Evolutionary conservation across 2,888 invertebrate species (phyloP).

Genomic region (Caradrina clavipalpis): DNA sequence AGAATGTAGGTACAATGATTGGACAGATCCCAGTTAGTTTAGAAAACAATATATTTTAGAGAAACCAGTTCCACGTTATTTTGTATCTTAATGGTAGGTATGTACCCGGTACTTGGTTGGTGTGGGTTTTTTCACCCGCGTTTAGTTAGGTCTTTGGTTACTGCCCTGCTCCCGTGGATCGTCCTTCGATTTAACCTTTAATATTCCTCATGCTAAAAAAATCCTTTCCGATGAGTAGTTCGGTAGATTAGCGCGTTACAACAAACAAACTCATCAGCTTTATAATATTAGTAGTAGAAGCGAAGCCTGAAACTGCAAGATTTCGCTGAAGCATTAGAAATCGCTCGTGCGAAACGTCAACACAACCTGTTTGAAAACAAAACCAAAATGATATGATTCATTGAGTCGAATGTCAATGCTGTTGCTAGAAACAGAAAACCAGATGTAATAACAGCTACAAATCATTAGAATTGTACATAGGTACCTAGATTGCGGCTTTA

Average conservation of each 20-base stretch:
- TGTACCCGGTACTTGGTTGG: too few species aligned
- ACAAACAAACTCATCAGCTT: too few species aligned
- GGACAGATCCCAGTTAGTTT: not conserved
- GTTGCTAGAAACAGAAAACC: conserved; percentile 39
- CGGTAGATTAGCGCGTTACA: too few species aligned
- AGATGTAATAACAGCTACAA: conserved; percentile 49
- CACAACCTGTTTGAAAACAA: conserved; percentile 47
- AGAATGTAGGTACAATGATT: not conserved
- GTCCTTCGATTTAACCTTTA: too few species aligned
- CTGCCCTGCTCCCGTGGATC: too few species aligned
- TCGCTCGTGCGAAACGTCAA: conserved; percentile 43
- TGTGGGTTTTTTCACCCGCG: too few species aligned
- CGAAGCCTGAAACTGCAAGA: conserved; percentile 17
- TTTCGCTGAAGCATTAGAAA: conserved; percentile 38
- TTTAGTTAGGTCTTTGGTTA: too few species aligned
- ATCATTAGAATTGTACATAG: conserved; percentile 25
- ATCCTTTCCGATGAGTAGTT: too few species aligned
- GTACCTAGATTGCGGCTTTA: not conserved
- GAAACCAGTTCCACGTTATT: not conserved
- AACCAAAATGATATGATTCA: conserved; percentile 56
- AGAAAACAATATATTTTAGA: conserved; percentile 4
- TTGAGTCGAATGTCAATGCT: conserved; percentile 54
- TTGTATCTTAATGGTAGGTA: too few species aligned
- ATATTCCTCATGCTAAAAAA: too few species aligned
- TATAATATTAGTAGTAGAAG: not conserved